Evolutionary conservation across 1,140 invertebrate species (phyloP).

Genomic region (Micrasema longulum): DNA sequence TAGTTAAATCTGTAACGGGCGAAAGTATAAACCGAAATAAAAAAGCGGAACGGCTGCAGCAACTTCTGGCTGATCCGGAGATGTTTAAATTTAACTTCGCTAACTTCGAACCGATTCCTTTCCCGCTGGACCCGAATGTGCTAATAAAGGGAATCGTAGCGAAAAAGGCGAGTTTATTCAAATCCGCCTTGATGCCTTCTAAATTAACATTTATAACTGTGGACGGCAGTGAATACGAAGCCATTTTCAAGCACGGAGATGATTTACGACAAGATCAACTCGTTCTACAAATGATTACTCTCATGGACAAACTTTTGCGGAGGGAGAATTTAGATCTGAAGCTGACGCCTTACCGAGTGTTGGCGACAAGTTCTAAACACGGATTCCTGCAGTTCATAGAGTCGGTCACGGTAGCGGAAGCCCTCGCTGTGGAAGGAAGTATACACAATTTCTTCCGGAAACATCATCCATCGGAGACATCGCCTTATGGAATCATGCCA

Average conservation of each 20-base stretch:
- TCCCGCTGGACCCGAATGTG: conserved; percentile 94
- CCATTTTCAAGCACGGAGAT: conserved; percentile 99
- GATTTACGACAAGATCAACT: conserved; percentile 99
- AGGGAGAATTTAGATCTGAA: conserved; percentile 96
- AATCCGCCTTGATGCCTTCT: conserved; percentile 98
- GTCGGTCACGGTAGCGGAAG: conserved; percentile 92
- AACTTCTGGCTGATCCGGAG: conserved; percentile 84
- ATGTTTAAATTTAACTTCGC: conserved; percentile 90
- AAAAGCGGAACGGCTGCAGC: conserved; percentile 90
- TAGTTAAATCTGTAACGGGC: conserved; percentile 92
- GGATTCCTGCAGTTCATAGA: conserved; percentile 99
- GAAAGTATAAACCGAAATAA: conserved; percentile 93
- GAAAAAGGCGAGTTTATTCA: conserved; percentile 92
- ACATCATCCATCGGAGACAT: conserved; percentile 87
- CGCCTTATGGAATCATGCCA: conserved; percentile 89
- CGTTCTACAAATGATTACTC: conserved; percentile 95
- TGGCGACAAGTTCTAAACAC: conserved; percentile 95
- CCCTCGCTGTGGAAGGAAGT: conserved; percentile 85
- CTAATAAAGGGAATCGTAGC: conserved; percentile 91
- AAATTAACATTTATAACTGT: conserved; percentile 91
- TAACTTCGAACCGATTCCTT: conserved; percentile 91
- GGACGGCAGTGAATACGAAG: conserved; percentile 88
- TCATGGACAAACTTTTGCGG: conserved; percentile 96
- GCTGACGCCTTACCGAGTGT: conserved; percentile 91
- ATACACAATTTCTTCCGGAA: conserved; percentile 93